These are phyloP conservation scores for Cyanoliseus patagonus DNA, from an alignment of 2,113 vertebrate species.

Conservation along the genomic window DNA sequence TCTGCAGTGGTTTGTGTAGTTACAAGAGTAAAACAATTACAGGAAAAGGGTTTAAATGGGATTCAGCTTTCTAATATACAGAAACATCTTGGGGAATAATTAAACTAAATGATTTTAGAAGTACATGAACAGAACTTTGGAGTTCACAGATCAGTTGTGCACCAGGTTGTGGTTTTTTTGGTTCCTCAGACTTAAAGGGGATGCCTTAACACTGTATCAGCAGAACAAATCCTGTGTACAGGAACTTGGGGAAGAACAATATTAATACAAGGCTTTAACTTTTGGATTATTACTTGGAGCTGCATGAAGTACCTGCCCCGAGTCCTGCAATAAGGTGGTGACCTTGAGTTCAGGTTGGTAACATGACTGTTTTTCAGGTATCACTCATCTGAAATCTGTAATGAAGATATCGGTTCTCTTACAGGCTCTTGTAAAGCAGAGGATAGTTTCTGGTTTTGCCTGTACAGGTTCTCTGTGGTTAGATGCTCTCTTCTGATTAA, in stretches of 20 bases:
- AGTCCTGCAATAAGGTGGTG: not conserved
- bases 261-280: not conserved
- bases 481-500: not conserved
- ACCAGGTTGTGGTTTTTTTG: not conserved
- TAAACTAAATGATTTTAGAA: not conserved
- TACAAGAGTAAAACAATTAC: not conserved
- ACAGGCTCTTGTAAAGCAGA: not conserved
- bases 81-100: not conserved
- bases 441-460: not conserved
- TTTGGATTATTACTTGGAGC: not conserved
- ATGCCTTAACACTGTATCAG: not conserved
- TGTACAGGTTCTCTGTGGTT: not conserved
- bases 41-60: not conserved
- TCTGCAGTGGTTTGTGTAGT: not conserved
- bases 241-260: not conserved
- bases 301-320: not conserved
- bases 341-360: not conserved
- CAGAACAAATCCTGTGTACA: accelerated
- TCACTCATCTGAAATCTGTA: not conserved
- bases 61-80: not conserved
- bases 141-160: not conserved
- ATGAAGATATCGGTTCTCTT: not conserved
- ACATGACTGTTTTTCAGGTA: not conserved
- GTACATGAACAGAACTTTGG: not conserved
- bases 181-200: not conserved